Percentiles rank a stretch among this genome's conserved stretches.
phyloP scores from a whole-genome alignment of 2,888 invertebrate species.

The Drosophila villosipedis region DNA sequence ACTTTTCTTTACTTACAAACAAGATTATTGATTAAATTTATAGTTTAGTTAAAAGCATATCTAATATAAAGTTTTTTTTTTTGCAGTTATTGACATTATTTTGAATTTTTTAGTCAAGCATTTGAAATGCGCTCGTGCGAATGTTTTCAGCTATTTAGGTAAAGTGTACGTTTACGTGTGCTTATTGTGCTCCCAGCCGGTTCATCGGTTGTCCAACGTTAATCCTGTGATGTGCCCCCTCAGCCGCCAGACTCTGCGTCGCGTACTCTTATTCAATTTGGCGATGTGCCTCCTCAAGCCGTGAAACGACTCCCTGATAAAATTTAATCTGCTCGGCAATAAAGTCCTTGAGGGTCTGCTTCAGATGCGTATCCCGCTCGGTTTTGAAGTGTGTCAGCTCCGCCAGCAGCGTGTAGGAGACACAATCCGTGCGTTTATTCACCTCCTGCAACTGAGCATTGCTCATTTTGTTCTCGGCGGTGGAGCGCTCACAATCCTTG shows the following conservation, averaged over 20 bases:
- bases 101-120: slow-evolving; percentile 54
- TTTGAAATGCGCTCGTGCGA: slow-evolving; percentile 77
- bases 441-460: slow-evolving; percentile 92
- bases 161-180: slow-evolving; percentile 44
- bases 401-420: slow-evolving; percentile 96
- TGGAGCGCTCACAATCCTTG: slow-evolving; percentile 93
- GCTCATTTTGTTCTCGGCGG: slow-evolving; percentile 92
- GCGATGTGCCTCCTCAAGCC: slow-evolving; percentile 88
- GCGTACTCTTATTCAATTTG: slow-evolving; percentile 84
- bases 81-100: slow-evolving; percentile 4
- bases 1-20: slow-evolving; percentile 65
- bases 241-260: neutral
- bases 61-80: slow-evolving; percentile 36
- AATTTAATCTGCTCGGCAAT: slow-evolving; percentile 95
- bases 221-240: slow-evolving; percentile 15
- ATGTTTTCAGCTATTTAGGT: slow-evolving; percentile 67
- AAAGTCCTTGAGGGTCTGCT: slow-evolving; percentile 93
- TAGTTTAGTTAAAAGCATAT: slow-evolving; percentile 59
- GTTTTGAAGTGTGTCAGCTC: slow-evolving; percentile 97
- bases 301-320: slow-evolving; percentile 93
- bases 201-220: slow-evolving; percentile 21
- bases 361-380: slow-evolving; percentile 94
- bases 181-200: slow-evolving; percentile 60
- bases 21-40: slow-evolving; percentile 59
- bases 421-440: slow-evolving; percentile 93